Evolutionary conservation across 1,140 invertebrate species (phyloP), one percentile per base, ranked within the genome.

Genomic region (Macrosteles quadrilineatus): DNA sequence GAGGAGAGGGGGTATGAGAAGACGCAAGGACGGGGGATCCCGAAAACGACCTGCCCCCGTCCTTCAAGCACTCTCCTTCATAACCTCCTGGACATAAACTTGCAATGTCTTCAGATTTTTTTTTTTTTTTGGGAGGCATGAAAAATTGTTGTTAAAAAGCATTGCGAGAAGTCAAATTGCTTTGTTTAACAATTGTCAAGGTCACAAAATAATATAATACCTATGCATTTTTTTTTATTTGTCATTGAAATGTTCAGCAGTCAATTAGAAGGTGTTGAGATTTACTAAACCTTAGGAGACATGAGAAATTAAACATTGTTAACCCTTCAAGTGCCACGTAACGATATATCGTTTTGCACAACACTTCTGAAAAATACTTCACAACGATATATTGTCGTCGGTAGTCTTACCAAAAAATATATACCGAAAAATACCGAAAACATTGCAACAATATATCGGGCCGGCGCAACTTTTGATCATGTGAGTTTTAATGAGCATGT

Each of bases 1-100:
- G 73, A 68, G 72, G 76, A 4, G 75, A 77, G 68, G 72, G 69
- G 4, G 75, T 71, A 76, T 77, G 72, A 76, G 76, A 77, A 32
- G 73, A 74, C 67, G 73, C 68, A 50, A 68, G 62, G 71, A 73
- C 72, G 69, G 75, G 74, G 29, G 73, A 70, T 19, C 17, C 64
- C 27, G 67, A 70, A 32, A 64, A 65, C 9, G 30, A 71, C 45
- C 70, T 71, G 40, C 73, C 67, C 43, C 68, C 68, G 32, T 67
- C 57, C 45, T 67, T 63, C 66, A 72, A 67, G 30, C 55, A 63
- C 6, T 66, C 69, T 2, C 63, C 63, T 14, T 66, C 63, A 25
- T 66, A 66, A 45, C 63, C 36, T n/a, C 32, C 14, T 23, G 30
- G n/a, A 14, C 47, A 9, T 43, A n/a, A n/a, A 32, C 25, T 4